phyloP scores from a whole-genome alignment of 2,888 invertebrate species.

The Protodeltote pygarga region DNA sequence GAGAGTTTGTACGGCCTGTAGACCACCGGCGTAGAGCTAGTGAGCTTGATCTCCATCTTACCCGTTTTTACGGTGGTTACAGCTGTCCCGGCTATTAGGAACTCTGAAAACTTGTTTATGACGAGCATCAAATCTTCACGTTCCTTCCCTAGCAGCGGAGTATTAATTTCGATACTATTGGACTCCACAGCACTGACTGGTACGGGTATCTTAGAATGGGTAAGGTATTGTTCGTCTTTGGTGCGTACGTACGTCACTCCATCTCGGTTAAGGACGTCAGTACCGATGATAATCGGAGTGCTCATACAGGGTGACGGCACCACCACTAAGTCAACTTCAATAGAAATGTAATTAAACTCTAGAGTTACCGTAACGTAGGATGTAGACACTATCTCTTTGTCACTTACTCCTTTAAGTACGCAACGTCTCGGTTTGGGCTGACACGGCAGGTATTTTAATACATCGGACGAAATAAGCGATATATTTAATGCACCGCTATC shows the following conservation, averaged over 20 bases:
- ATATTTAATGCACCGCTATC: slow-evolving; percentile 39
- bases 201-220: background rate
- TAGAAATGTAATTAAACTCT: slow-evolving; percentile 1
- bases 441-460: background rate
- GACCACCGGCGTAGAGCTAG: slow-evolving; percentile 23
- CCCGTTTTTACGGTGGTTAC: slow-evolving; percentile 44
- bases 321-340: slow-evolving; percentile 13
- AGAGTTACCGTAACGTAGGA: slow-evolving; percentile 3
- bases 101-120: slow-evolving; percentile 27
- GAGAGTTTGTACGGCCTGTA: slow-evolving; percentile 47
- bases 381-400: background rate
- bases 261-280: slow-evolving; percentile 43
- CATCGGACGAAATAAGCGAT: slow-evolving; percentile 22
- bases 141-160: slow-evolving; percentile 3
- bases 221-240: slow-evolving; percentile 22
- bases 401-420: background rate
- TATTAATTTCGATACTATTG: background rate
- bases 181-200: background rate
- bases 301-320: slow-evolving; percentile 33
- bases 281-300: slow-evolving; percentile 40
- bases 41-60: slow-evolving; percentile 42
- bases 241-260: slow-evolving; percentile 40
- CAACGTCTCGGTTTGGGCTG: background rate
- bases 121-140: slow-evolving; percentile 1
- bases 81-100: slow-evolving; percentile 43